These are phyloP conservation scores for Coranthus polyacanthus DNA, from an alignment of 2,797 vertebrate species.

Conservation along the genomic window DNA sequence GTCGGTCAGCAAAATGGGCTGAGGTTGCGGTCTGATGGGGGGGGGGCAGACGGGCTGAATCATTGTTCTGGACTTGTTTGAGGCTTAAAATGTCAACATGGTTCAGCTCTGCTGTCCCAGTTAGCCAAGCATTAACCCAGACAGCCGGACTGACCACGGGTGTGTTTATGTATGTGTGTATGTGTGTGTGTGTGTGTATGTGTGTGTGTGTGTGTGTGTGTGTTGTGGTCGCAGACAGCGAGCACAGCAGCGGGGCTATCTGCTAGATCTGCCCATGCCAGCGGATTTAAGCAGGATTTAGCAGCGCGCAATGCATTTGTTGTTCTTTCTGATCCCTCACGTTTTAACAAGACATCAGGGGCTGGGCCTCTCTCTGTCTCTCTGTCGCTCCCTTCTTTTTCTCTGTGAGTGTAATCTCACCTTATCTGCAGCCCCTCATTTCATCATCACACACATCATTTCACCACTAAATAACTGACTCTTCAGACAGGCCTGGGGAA, in stretches of 20 bases:
- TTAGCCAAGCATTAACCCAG: constrained; percentile 85
- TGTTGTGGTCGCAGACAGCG: constrained; percentile 76
- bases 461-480: constrained; percentile 80
- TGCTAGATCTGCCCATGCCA: constrained; percentile 84
- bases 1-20: constrained; percentile 75
- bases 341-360: constrained; percentile 83
- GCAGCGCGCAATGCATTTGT: constrained; percentile 80
- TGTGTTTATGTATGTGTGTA: constrained; percentile 71
- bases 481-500: constrained; percentile 59
- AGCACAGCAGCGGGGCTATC: constrained; percentile 82
- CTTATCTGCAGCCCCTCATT: constrained; percentile 81
- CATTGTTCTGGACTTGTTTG: constrained; percentile 85
- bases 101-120: constrained; percentile 85
- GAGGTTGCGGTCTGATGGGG: constrained; percentile 74
- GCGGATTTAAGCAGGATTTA: constrained; percentile 85
- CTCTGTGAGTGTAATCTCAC: constrained; percentile 74
- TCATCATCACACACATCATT: constrained; percentile 83
- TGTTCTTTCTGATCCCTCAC: constrained; percentile 82
- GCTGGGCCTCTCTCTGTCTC: constrained; percentile 47
- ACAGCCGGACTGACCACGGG: constrained; percentile 82
- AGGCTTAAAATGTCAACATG: constrained; percentile 86
- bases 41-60: constrained; percentile 76
- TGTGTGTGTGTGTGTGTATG: constrained; percentile 42
- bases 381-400: constrained; percentile 44
- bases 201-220: constrained; percentile 46